Evolutionary conservation across 2,113 vertebrate species (phyloP).

Genomic region (Eleginops maclovinus): DNA sequence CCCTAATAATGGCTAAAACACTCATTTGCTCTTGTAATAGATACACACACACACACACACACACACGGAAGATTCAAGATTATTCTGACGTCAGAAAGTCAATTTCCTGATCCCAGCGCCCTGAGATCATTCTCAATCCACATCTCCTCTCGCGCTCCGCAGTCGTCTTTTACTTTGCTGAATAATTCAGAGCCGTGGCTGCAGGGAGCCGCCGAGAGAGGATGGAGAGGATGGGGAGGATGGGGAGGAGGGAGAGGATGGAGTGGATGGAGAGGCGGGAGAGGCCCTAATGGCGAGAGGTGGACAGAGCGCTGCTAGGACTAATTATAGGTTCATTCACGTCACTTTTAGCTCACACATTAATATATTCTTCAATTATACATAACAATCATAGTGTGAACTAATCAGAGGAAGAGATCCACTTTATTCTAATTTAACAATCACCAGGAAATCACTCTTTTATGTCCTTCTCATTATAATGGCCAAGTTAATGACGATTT

Average conservation of each 20-base stretch:
- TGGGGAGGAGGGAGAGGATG: no score
- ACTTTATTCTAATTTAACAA: neutral
- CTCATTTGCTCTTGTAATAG: neutral
- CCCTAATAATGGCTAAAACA: slow-evolving; percentile 5
- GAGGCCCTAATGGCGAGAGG: no score
- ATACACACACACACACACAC: neutral
- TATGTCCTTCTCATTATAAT: no score
- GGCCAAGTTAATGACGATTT: no score
- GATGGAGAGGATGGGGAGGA: slow-evolving; percentile 17
- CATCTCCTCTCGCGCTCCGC: slow-evolving; percentile 10
- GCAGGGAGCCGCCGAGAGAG: slow-evolving; percentile 28
- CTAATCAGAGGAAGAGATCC: neutral
- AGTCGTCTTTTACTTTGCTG: slow-evolving; percentile 58
- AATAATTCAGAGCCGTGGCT: slow-evolving; percentile 70
- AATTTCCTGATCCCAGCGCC: slow-evolving; percentile 43
- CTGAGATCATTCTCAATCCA: slow-evolving; percentile 39
- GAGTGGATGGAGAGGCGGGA: no score
- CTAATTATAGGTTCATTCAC: neutral
- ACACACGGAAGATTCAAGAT: slow-evolving; percentile 11
- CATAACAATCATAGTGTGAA: neutral
- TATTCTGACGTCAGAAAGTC: slow-evolving; percentile 57
- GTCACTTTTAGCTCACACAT: neutral
- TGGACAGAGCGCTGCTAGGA: neutral
- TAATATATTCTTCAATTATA: neutral
- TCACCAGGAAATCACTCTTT: neutral